Evolutionary conservation across 2,113 vertebrate species (phyloP), one percentile per base, ranked within the genome.

Genomic region (Sceloporus tristichus): DNA sequence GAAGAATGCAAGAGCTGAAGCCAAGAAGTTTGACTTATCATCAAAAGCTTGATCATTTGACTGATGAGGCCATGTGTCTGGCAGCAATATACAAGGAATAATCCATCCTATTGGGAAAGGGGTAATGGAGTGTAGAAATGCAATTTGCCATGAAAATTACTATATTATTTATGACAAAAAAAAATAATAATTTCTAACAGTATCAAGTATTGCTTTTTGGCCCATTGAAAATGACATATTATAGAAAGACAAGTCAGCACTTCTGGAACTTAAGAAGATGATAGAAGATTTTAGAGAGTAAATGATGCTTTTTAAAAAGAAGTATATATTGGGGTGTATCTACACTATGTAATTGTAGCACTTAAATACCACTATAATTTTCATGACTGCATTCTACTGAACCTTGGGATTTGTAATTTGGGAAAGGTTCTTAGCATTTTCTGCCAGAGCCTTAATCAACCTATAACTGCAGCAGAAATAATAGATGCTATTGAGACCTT

Each of bases 51-150:
- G 5, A 56, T 84, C n/a, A 70, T 38, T 68, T 88, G 73, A 83
- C 38, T 76, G 74, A 83, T 83, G 59, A 83, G 34, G 62, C 59
- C 34, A 19, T 83, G 56, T 83, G 42, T 66, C 79, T 88, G 42
- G 71, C 74, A 83, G n/a, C 25, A 53, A 18, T 34, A 6, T 66
- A 56, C 79, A 87, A 53, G 56, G n/a, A 59, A 78, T 16, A 71
- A 85, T 2, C 29, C 9, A 54, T 2, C 18, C 59, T 66, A 40
- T 53, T 25, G n/a, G 2, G 27, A 11, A 0, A 1, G 7, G 1
- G 0, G 11, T 71, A 83, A 87, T 34, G n/a, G 90, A 38, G 70
- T 59, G 23, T 34, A 82, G 79, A 88, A 92, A 85, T 59, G 80
- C 11, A 54, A 25, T 78, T 87, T 71, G 0, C 34, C 65, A 59